phyloP scores from a whole-genome alignment of 2,797 vertebrate genomes.

The Natrix natrix region DNA sequence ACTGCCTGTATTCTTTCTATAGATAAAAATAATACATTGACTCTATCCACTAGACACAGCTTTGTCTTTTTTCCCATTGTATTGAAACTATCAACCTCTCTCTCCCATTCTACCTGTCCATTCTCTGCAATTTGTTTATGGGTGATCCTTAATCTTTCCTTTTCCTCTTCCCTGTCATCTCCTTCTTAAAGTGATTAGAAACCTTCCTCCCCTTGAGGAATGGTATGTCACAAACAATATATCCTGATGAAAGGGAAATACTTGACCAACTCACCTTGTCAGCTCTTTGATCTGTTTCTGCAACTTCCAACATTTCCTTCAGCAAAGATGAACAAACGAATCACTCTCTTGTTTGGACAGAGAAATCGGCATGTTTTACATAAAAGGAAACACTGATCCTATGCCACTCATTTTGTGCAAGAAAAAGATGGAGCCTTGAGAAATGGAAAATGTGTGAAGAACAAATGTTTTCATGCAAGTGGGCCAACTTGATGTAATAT shows the following conservation, averaged over 20 bases:
- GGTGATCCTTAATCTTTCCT: slow-evolving; percentile 50
- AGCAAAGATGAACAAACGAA: slow-evolving; percentile 54
- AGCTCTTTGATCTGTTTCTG: slow-evolving; percentile 65
- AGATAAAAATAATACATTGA: not conserved
- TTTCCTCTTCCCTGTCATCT: slow-evolving; percentile 48
- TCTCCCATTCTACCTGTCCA: slow-evolving; percentile 8
- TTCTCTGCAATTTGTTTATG: slow-evolving; percentile 11
- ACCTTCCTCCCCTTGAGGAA: slow-evolving; percentile 45
- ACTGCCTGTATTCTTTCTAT: slow-evolving; percentile 17
- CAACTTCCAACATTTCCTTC: slow-evolving; percentile 54
- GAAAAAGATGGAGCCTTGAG: not conserved
- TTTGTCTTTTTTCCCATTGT: not conserved
- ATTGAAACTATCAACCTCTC: slow-evolving; percentile 11
- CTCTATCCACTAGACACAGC: not conserved
- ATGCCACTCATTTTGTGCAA: not conserved
- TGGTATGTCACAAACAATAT: slow-evolving; percentile 53
- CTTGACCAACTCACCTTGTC: slow-evolving; percentile 47
- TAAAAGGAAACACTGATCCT: slow-evolving; percentile 26
- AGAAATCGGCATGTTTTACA: slow-evolving; percentile 54
- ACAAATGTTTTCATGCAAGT: not conserved
- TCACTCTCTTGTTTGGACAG: slow-evolving; percentile 58
- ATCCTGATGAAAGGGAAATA: slow-evolving; percentile 66
- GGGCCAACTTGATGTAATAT: not conserved
- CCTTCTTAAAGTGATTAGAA: slow-evolving; percentile 59
- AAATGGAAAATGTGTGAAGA: not conserved